These are phyloP conservation scores for Euzophera pinguis DNA, from an alignment of 2,888 invertebrate genomes.

Conservation along the genomic window DNA sequence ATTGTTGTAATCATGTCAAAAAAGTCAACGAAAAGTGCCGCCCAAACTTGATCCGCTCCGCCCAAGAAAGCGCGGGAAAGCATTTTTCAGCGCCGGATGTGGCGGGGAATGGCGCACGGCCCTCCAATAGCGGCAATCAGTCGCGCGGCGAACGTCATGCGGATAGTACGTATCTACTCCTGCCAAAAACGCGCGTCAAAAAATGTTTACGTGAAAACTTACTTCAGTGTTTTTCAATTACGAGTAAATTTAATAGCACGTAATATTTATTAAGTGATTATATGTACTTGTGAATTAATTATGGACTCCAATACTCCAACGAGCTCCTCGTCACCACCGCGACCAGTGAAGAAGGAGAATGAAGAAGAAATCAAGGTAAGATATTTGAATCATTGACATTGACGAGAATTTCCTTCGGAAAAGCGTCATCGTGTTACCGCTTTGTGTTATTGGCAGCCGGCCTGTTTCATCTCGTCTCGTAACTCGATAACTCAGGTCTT, in stretches of 20 bases:
- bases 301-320: constrained; percentile 78
- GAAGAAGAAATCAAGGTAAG: constrained; percentile 89
- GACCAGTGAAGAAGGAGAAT: constrained; percentile 83
- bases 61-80: constrained; percentile 53
- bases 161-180: constrained; percentile 24
- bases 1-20: too few relatives aligned
- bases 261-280: constrained; percentile 15
- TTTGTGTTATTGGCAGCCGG: constrained; percentile 66
- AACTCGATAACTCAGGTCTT: constrained; percentile 66
- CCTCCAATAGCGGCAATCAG: constrained; percentile 42
- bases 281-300: constrained; percentile 31
- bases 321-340: constrained; percentile 56
- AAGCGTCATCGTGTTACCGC: constrained; percentile 59
- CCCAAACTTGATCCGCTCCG: constrained; percentile 54
- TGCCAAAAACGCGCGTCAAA: constrained; percentile 22
- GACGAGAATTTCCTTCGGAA: constrained; percentile 60
- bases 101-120: constrained; percentile 20
- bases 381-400: constrained; percentile 42
- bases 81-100: constrained; percentile 37
- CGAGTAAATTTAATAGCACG: not conserved
- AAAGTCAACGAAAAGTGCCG: constrained; percentile 26
- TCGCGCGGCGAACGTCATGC: constrained; percentile 51
- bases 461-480: constrained; percentile 63
- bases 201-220: constrained; percentile 64
- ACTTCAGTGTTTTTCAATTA: constrained; percentile 29